phyloP scores from a whole-genome alignment of 2,797 vertebrate genomes.

The Pipistrellus kuhlii region DNA sequence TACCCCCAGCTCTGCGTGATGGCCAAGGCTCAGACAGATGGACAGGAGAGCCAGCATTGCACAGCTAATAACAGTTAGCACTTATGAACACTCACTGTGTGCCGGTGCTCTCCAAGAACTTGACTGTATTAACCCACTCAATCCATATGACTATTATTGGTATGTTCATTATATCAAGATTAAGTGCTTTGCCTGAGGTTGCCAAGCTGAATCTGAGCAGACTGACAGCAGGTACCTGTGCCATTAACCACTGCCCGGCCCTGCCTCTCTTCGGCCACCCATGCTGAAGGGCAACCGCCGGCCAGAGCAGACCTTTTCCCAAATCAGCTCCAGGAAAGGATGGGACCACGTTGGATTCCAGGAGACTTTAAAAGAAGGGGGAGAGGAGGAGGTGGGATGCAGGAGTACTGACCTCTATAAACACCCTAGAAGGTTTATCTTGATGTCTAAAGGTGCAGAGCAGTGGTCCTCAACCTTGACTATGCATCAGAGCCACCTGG shows the following conservation, averaged over 20 bases:
- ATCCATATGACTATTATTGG: neutral
- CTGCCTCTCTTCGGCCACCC: neutral
- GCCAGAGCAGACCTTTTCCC: neutral
- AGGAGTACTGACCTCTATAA: neutral
- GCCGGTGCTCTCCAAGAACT: neutral
- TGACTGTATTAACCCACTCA: neutral
- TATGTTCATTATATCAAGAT: neutral
- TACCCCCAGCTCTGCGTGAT: neutral
- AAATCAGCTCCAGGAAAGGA: neutral
- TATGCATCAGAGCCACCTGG: no score
- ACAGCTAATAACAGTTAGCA: neutral
- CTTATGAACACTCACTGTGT: neutral
- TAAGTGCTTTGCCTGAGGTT: neutral
- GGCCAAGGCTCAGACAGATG: neutral
- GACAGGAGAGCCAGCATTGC: neutral
- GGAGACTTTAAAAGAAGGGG: neutral
- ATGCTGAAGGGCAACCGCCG: rapidly evolving
- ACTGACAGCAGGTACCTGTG: neutral
- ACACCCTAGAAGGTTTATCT: rapidly evolving
- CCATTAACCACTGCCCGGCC: no score
- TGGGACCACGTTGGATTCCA: neutral
- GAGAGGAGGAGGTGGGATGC: rapidly evolving
- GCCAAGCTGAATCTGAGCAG: neutral
- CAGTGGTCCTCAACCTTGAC: neutral
- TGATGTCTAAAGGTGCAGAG: neutral